These are phyloP conservation scores for Anableps anableps DNA, from an alignment of 2,797 vertebrate species.

Conservation along the genomic window DNA sequence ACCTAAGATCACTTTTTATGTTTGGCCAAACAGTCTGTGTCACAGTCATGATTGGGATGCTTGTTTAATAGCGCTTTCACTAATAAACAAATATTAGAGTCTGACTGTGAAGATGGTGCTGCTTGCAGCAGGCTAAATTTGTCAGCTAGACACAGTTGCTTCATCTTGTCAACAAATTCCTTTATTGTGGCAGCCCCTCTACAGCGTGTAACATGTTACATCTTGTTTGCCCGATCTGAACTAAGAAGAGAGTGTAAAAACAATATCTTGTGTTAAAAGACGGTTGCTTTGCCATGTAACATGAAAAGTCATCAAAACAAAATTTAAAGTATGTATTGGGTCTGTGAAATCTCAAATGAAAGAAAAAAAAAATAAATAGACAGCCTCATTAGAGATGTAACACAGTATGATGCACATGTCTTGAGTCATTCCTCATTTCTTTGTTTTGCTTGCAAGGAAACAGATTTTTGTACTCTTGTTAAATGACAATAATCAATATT, in stretches of 20 bases:
- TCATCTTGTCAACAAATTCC: background rate
- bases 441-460: background rate
- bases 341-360: background rate
- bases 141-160: background rate
- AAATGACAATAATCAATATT: background rate
- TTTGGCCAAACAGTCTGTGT: background rate
- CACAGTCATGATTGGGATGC: background rate
- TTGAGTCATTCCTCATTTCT: background rate
- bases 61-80: background rate
- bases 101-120: background rate
- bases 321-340: background rate
- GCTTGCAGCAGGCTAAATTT: background rate
- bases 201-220: background rate
- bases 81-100: background rate
- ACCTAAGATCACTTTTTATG: background rate
- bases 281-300: background rate
- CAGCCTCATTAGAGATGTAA: background rate
- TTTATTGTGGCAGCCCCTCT: background rate
- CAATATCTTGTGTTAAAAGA: conserved; percentile 4
- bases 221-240: background rate
- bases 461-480: background rate
- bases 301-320: background rate
- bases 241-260: conserved; percentile 1
- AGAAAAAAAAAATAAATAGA: background rate
- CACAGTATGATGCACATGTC: background rate